Conservation (phyloP, 2,797 vertebrate species). For the Sphenopsis melanotis region DNA sequence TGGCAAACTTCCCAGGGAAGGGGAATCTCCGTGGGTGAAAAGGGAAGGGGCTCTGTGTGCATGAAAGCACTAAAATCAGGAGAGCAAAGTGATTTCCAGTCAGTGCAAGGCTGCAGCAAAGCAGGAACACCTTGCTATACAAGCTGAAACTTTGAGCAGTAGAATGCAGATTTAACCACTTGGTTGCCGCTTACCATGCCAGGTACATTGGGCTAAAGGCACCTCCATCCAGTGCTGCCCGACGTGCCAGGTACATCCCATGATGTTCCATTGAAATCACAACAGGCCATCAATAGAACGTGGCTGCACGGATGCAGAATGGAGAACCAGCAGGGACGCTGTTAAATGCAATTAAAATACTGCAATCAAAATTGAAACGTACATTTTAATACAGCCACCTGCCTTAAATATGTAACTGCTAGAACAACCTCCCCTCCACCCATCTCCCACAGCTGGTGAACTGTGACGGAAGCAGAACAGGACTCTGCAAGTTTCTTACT, state of each 20-base stretch:
- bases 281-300: conserved; percentile 74
- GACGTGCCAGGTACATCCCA: conserved; percentile 70
- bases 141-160: conserved; percentile 48
- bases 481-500: neutral
- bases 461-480: neutral
- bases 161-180: conserved; percentile 66
- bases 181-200: conserved; percentile 72
- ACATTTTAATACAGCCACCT: conserved; percentile 56
- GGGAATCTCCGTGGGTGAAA: neutral
- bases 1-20: neutral
- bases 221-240: conserved; percentile 72
- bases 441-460: neutral
- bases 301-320: conserved; percentile 69
- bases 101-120: conserved; percentile 54
- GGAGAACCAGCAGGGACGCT: conserved; percentile 70
- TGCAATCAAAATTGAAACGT: conserved; percentile 72
- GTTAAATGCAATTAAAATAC: conserved; percentile 74
- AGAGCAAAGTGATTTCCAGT: conserved; percentile 50
- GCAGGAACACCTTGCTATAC: conserved; percentile 42
- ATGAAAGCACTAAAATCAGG: conserved; percentile 31
- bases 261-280: conserved; percentile 75
- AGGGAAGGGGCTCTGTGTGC: neutral
- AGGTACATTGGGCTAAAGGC: conserved; percentile 70
- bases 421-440: conserved; percentile 51
- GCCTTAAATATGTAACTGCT: conserved; percentile 25